Conservation (phyloP, 2,113 vertebrate genomes). For the Lipophrys pholis region DNA sequence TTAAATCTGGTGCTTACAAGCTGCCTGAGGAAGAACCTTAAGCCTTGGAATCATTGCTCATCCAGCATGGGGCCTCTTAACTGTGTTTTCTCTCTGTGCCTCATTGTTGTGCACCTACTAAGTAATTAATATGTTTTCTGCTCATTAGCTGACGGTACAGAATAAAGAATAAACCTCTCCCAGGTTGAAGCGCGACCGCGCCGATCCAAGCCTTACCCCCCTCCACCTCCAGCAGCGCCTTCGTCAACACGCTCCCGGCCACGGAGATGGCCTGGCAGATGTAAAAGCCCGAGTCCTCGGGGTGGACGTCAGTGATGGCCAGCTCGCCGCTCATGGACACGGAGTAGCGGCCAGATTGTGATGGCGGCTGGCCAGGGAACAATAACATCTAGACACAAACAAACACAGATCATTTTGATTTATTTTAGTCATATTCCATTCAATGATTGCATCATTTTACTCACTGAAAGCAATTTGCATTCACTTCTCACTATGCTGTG, state of each 20-base stretch:
- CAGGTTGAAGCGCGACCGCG: slow-evolving; percentile 1
- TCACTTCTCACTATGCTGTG: no score
- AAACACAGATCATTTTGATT: not conserved
- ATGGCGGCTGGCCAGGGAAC: slow-evolving; percentile 95
- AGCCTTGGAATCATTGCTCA: slow-evolving; percentile 46
- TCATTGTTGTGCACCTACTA: slow-evolving; percentile 47
- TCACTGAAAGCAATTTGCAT: no score
- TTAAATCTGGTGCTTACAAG: slow-evolving; percentile 47
- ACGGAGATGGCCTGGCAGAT: slow-evolving; percentile 98
- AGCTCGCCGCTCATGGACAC: slow-evolving; percentile 96
- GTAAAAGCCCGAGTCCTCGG: slow-evolving; percentile 95
- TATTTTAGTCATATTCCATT: not conserved
- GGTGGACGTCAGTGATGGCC: slow-evolving; percentile 91
- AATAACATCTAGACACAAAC: slow-evolving; percentile 87
- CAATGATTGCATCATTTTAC: no score
- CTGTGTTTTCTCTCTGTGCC: slow-evolving; percentile 8
- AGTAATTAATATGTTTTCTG: slow-evolving; percentile 60
- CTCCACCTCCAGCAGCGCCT: slow-evolving; percentile 95
- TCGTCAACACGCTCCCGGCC: slow-evolving; percentile 95
- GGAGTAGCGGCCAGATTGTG: slow-evolving; percentile 93
- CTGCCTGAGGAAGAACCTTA: slow-evolving; percentile 46
- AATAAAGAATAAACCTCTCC: slow-evolving; percentile 32
- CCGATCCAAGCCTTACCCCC: slow-evolving; percentile 85
- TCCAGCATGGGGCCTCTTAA: slow-evolving; percentile 39
- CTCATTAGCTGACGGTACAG: slow-evolving; percentile 52